Evolutionary conservation across 2,113 vertebrate genomes (phyloP).

Genomic region (Percina caprodes): DNA sequence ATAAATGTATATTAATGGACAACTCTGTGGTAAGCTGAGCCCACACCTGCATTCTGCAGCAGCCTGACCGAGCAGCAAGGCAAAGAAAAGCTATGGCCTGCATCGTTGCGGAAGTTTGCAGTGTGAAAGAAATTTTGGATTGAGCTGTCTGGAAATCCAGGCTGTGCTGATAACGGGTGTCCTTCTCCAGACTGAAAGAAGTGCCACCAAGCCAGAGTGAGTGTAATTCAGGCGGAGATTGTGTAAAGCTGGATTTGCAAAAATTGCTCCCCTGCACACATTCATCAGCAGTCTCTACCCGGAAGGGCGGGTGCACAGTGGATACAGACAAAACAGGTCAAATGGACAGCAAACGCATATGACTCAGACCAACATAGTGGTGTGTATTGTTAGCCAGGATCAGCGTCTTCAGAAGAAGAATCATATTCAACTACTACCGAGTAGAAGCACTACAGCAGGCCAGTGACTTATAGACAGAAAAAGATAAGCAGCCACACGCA

Average conservation of each 20-base stretch:
- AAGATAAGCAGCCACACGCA: slow-evolving; percentile 31
- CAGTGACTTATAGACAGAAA: slow-evolving; percentile 36
- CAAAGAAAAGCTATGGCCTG: slow-evolving; percentile 71
- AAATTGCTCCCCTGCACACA: not conserved
- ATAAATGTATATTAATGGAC: not conserved
- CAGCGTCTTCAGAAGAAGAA: slow-evolving; percentile 20
- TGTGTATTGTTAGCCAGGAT: not conserved
- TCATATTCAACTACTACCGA: slow-evolving; percentile 25
- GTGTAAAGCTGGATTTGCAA: slow-evolving; percentile 64
- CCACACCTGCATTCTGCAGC: not conserved
- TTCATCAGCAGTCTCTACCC: not conserved
- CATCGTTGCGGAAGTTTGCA: slow-evolving; percentile 70
- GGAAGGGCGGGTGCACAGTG: not conserved
- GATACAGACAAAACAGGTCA: not conserved
- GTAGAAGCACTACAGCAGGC: slow-evolving; percentile 2
- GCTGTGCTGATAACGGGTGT: slow-evolving; percentile 18
- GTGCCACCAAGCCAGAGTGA: not conserved
- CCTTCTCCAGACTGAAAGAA: slow-evolving; percentile 57
- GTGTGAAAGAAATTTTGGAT: slow-evolving; percentile 65
- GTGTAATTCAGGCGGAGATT: slow-evolving; percentile 41
- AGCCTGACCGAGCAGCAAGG: slow-evolving; percentile 1
- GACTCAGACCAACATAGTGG: not conserved
- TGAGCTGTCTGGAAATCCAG: slow-evolving; percentile 62
- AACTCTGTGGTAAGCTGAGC: not conserved
- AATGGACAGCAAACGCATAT: slow-evolving; percentile 11